Evolutionary conservation across 2,888 invertebrate species (phyloP).

Genomic region (Stenodema calcarata): DNA sequence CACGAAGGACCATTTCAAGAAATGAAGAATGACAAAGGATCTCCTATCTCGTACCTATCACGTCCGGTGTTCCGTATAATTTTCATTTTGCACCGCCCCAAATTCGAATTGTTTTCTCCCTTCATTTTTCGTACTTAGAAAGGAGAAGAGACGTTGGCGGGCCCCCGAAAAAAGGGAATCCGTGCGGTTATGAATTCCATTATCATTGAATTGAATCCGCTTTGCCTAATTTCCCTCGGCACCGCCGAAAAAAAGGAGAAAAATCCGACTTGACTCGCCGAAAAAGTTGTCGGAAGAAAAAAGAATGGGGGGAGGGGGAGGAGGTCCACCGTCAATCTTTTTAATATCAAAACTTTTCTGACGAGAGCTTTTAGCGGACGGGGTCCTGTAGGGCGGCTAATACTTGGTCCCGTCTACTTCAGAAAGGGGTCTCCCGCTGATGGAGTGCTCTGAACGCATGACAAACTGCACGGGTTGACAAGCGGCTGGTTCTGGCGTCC

Average conservation of each 20-base stretch:
- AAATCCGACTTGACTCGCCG: constrained; percentile 44
- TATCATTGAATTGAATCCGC: constrained; percentile 44
- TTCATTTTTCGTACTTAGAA: neutral
- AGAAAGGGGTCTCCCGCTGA: neutral
- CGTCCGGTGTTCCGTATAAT: too few species aligned
- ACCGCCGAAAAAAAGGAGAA: constrained; percentile 2
- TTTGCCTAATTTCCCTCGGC: constrained; percentile 47
- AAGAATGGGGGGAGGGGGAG: neutral
- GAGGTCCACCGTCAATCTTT: constrained; percentile 30
- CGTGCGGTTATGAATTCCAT: constrained; percentile 40
- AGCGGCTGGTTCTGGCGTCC: neutral
- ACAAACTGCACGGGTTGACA: neutral
- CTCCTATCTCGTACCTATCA: neutral
- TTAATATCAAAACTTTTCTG: constrained; percentile 40
- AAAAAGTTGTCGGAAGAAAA: constrained; percentile 28
- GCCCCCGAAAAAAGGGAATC: neutral
- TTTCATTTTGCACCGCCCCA: neutral
- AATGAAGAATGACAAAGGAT: too few species aligned
- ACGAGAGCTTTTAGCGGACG: constrained; percentile 41
- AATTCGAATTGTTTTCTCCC: constrained; percentile 12
- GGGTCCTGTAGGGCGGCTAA: neutral
- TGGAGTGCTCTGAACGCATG: neutral
- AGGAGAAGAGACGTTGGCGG: neutral
- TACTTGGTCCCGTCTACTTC: neutral
- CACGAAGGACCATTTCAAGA: too few species aligned